These are phyloP conservation scores for Pao palembangensis DNA, from an alignment of 2,113 vertebrate species.

Conservation along the genomic window DNA sequence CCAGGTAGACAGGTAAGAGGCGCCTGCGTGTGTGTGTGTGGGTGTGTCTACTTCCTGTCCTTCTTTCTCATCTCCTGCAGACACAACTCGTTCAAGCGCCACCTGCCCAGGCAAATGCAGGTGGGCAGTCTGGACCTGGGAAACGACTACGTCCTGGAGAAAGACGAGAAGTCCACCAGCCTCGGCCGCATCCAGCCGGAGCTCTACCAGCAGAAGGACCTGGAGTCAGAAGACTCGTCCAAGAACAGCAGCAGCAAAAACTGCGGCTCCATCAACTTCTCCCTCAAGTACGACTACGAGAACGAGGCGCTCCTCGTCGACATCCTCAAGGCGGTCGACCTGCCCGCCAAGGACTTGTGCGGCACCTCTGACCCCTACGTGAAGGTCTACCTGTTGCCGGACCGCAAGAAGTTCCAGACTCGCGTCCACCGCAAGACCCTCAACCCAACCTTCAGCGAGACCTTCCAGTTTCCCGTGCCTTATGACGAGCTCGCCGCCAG, in stretches of 20 bases:
- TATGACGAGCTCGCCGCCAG: constrained; percentile 87
- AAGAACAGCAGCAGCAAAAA: constrained; percentile 81
- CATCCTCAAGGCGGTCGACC: constrained; percentile 90
- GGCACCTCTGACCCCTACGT: constrained; percentile 98
- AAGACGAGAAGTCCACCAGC: constrained; percentile 84
- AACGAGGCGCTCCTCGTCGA: constrained; percentile 87
- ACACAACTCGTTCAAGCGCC: constrained; percentile 94
- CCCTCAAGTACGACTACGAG: constrained; percentile 94
- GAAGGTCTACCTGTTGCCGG: constrained; percentile 96
- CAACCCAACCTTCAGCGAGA: constrained; percentile 92
- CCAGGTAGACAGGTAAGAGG: too few relatives aligned
- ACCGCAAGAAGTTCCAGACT: constrained; percentile 98
- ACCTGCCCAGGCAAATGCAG: constrained; percentile 91
- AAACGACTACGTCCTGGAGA: constrained; percentile 74
- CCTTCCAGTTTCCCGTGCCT: constrained; percentile 93
- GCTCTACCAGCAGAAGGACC: constrained; percentile 87
- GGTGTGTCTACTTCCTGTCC: constrained; percentile 36
- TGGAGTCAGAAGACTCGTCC: constrained; percentile 84
- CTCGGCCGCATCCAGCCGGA: constrained; percentile 93
- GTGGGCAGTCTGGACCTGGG: constrained; percentile 87
- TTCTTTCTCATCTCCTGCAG: constrained; percentile 62
- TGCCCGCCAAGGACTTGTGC: constrained; percentile 97
- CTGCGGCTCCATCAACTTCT: constrained; percentile 95
- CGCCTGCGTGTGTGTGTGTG: too few relatives aligned
- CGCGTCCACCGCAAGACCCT: constrained; percentile 97